Base-by-base conservation (phyloP, 2,797 vertebrate species). In the Platalea minor region DNA sequence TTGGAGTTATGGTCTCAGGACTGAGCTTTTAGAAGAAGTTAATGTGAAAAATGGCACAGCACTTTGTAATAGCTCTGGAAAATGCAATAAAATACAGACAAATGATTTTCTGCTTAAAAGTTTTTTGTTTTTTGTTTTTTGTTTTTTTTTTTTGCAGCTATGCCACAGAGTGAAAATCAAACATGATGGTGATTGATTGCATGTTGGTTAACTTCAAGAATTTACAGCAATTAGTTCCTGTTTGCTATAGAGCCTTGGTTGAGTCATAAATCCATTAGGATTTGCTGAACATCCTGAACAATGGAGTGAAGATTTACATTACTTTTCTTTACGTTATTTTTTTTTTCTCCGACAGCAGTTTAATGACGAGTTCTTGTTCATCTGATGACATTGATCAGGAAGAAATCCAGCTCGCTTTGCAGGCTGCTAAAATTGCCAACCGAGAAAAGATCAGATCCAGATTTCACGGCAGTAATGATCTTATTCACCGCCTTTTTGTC, bases 401-500 rank as follows among this genome's bases (percentile, higher is more conserved):
- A 75, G 98, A 98, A 89, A 98, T 98, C 96, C 98, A 98, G 94
- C 95, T 98, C 17, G 98, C 98, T 48, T 93, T 99, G 79, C 98
- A 98, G 63, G 98, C 98, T 54, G 98, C 98, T 94, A 99, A 98
- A 97, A 96, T 98, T 95, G 98, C 98, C 33, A 97, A 98, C 25
- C 98, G 99, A 96, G 99, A 99, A 96, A 99, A 99, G 98, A 99
- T 99, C 97, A 98, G 99, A 64, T 99, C 99, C 10, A 98, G 99
- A 86, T 99, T 99, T 97, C 99, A 99, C 73, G 98, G 99, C 98
- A 99, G 99, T 97, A 99, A 98, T 20, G 99, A 99, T 98, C 99
- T 99, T 81, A 99, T 99, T 97, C 99, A 99, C 91, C 99, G 99
- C 57, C 99, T 99, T 74, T 99, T 99, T 96, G 99, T 99, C 97